A percentile compares a stretch with the other conserved stretches of the same genome.
Evolutionary conservation across 2,797 vertebrate genomes (phyloP).

Genomic region (Bufotes viridis): DNA sequence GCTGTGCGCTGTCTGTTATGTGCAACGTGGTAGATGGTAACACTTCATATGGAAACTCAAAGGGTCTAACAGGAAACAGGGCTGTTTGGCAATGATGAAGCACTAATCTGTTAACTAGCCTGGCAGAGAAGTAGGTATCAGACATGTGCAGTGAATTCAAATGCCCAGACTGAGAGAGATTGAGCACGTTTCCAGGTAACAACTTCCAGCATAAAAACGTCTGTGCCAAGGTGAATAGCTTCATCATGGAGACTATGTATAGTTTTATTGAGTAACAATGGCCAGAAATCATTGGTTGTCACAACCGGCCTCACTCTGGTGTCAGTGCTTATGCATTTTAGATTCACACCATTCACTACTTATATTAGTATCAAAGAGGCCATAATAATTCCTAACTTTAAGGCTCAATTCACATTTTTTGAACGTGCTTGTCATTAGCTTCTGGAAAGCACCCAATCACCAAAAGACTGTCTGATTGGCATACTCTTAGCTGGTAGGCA

Average conservation of each 20-base stretch:
- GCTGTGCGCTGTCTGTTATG: conserved; percentile 7
- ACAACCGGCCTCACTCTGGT: background rate
- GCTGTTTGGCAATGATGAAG: background rate
- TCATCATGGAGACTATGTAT: background rate
- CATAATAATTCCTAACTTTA: background rate
- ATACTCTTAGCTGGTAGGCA: too few relatives aligned
- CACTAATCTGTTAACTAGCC: conserved; percentile 37
- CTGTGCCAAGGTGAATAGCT: background rate
- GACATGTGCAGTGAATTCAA: conserved; percentile 10
- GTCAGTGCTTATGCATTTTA: background rate
- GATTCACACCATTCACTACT: background rate
- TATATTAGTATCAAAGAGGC: background rate
- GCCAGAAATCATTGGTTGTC: background rate
- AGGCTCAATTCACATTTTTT: background rate
- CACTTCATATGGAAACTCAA: background rate
- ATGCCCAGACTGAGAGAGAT: background rate
- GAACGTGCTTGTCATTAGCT: too few relatives aligned
- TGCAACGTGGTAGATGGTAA: conserved; percentile 22
- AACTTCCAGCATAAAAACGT: background rate
- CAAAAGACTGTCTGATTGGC: too few relatives aligned
- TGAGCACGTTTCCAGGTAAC: conserved; percentile 1
- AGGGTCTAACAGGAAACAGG: background rate
- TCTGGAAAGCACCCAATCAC: too few relatives aligned
- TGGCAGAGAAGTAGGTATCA: background rate
- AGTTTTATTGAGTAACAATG: background rate